phyloP scores from a whole-genome alignment of 2,797 vertebrate species.

The Tympanoctomys barrerae region DNA sequence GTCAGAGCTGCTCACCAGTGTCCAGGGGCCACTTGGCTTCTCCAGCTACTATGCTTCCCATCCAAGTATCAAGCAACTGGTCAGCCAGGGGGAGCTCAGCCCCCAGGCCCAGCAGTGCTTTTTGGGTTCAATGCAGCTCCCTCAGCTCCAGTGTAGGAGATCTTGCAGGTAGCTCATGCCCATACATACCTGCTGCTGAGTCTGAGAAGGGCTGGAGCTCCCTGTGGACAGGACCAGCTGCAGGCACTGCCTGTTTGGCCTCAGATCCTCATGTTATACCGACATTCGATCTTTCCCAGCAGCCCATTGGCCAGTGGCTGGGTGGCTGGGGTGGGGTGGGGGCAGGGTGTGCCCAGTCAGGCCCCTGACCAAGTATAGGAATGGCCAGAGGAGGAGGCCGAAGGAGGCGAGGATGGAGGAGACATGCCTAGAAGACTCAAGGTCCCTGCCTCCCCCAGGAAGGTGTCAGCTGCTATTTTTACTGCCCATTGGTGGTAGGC shows the following conservation, averaged over 20 bases:
- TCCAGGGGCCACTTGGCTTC: neutral
- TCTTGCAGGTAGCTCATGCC: slow-evolving; percentile 77
- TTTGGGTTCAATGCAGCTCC: accelerated
- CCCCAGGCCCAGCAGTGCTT: neutral
- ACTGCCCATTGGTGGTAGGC: slow-evolving; percentile 87
- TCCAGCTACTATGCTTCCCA: too few relatives aligned
- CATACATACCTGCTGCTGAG: slow-evolving; percentile 88
- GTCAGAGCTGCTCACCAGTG: accelerated
- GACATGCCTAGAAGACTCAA: slow-evolving; percentile 87
- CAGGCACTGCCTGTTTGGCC: slow-evolving; percentile 86
- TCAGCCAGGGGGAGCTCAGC: too few relatives aligned
- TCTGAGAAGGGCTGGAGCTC: slow-evolving; percentile 88
- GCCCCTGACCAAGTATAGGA: slow-evolving; percentile 89
- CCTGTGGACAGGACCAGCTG: slow-evolving; percentile 88
- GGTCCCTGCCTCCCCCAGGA: slow-evolving; percentile 76
- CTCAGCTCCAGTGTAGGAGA: neutral
- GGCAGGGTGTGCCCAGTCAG: slow-evolving; percentile 59
- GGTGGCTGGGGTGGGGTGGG: slow-evolving; percentile 55
- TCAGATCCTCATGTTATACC: slow-evolving; percentile 92
- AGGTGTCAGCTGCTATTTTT: slow-evolving; percentile 94
- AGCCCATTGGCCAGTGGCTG: slow-evolving; percentile 91
- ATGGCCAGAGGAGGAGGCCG: slow-evolving; percentile 91
- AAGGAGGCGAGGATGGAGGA: slow-evolving; percentile 89
- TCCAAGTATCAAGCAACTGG: accelerated
- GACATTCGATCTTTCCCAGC: slow-evolving; percentile 92